These are phyloP conservation scores for Apaloderma vittatum DNA, from an alignment of 2,113 vertebrate genomes.

Conservation along the genomic window DNA sequence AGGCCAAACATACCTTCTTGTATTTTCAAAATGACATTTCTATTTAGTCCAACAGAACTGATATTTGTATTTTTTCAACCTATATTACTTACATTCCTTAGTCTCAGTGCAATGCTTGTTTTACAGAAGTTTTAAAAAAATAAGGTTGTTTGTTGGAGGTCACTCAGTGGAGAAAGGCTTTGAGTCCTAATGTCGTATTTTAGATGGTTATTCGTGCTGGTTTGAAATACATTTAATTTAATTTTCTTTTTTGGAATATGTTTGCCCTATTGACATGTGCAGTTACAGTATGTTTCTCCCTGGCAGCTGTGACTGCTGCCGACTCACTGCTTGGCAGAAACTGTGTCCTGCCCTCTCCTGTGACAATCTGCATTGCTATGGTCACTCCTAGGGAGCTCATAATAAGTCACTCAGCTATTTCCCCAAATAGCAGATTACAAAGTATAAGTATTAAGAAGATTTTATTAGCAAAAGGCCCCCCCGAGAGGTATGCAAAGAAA, in stretches of 20 bases:
- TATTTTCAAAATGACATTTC: neutral
- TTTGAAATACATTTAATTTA: neutral
- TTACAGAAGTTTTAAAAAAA: neutral
- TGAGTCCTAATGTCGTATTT: neutral
- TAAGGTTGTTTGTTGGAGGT: neutral
- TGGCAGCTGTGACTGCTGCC: neutral
- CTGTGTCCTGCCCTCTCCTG: fast-evolving
- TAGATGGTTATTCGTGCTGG: neutral
- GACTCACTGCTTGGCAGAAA: neutral
- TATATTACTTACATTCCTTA: neutral
- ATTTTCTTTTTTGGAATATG: neutral
- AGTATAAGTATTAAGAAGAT: neutral
- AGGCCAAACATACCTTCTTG: neutral
- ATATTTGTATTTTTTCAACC: neutral
- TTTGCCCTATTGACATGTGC: neutral
- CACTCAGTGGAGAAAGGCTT: neutral
- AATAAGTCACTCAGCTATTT: neutral
- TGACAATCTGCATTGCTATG: neutral
- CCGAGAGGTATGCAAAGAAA: neutral
- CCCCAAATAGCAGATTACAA: neutral
- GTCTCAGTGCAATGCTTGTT: neutral
- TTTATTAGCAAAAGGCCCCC: neutral
- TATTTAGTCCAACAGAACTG: neutral
- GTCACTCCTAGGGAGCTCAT: fast-evolving
- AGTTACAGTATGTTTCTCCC: neutral